phyloP scores from a whole-genome alignment of 1,140 invertebrate species.

The Aradophagus sp. region DNA sequence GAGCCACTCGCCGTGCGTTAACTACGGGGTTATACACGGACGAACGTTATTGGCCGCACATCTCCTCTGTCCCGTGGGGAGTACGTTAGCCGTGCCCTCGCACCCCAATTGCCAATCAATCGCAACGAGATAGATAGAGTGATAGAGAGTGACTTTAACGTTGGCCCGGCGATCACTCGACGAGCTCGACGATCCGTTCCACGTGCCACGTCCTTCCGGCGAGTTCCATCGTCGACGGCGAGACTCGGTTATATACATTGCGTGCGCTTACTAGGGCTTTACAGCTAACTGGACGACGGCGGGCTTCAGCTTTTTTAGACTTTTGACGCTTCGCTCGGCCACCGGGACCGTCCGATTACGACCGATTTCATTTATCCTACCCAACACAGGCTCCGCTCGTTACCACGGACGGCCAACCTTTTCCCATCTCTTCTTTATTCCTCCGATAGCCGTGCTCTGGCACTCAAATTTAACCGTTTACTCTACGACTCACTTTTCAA shows the following conservation, averaged over 20 bases:
- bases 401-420: too few species aligned
- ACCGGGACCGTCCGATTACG: too few species aligned
- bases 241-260: slow-evolving; percentile 39
- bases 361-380: too few species aligned
- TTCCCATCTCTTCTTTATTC: too few species aligned
- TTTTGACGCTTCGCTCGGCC: too few species aligned
- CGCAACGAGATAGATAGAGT: slow-evolving; percentile 30
- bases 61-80: slow-evolving; percentile 40
- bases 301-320: too few species aligned
- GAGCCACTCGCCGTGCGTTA: slow-evolving; percentile 47
- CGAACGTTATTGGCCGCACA: slow-evolving; percentile 54
- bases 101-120: slow-evolving; percentile 48
- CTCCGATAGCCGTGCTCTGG: too few species aligned
- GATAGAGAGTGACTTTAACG: too few species aligned
- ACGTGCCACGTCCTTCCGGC: slow-evolving; percentile 45
- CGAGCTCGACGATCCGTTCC: slow-evolving; percentile 44
- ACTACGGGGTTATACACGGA: slow-evolving; percentile 37
- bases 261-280: slow-evolving; percentile 25
- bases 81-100: slow-evolving; percentile 38
- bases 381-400: too few species aligned
- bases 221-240: slow-evolving; percentile 34
- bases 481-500: too few species aligned
- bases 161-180: slow-evolving; percentile 31
- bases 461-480: too few species aligned
- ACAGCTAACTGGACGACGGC: too few species aligned